Evolutionary conservation across 2,888 invertebrate genomes (phyloP).

Genomic region (Phaonia tiefii): DNA sequence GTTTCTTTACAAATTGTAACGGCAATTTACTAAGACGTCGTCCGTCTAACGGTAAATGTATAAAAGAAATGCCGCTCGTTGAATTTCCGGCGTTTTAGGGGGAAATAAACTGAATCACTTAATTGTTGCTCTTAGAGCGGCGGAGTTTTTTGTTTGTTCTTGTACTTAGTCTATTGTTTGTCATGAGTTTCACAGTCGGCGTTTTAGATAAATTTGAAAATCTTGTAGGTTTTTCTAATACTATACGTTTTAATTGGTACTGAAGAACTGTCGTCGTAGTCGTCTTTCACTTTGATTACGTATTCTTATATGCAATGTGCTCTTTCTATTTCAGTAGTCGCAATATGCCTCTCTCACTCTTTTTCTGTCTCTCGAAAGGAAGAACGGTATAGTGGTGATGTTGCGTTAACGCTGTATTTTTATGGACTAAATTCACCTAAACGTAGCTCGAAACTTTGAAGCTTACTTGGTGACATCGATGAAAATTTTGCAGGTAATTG

Average conservation of each 20-base stretch:
- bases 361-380: background rate
- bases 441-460: conserved; percentile 42
- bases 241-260: conserved; percentile 28
- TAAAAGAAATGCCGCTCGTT: background rate
- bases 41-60: background rate
- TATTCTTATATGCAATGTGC: background rate
- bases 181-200: background rate
- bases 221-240: conserved; percentile 6
- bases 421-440: conserved; percentile 60
- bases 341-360: too few species aligned
- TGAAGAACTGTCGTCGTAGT: conserved; percentile 26
- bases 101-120: background rate
- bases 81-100: conserved; percentile 26
- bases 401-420: conserved; percentile 63
- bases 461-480: conserved; percentile 22
- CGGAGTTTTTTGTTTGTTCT: background rate
- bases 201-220: background rate
- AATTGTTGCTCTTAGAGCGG: conserved; percentile 6
- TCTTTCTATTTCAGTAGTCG: too few species aligned
- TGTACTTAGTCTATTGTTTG: background rate
- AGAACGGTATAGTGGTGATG: conserved; percentile 43
- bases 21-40: conserved; percentile 11
- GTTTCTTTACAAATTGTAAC: conserved; percentile 14
- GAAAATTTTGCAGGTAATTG: background rate
- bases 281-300: background rate